Evolutionary conservation across 2,888 invertebrate species (phyloP), one percentile per base, ranked within the genome.

Genomic region (Neria commutata): DNA sequence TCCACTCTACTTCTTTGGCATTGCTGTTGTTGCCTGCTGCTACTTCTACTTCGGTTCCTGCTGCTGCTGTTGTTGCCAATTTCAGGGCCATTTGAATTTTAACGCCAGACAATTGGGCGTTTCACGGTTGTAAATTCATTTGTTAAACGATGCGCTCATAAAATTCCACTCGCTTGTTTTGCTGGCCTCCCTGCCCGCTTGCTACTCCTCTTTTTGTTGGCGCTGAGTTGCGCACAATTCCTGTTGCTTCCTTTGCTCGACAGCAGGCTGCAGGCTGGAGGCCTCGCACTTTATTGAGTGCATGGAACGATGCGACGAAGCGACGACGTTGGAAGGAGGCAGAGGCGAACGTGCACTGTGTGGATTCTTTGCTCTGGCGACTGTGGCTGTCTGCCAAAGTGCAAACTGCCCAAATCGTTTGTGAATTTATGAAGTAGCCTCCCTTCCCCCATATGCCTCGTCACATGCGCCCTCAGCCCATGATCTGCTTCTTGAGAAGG

Each of bases 91-190:
- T 78, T 78, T 77, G 76, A 72, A 76, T 76, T 79, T 77, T 79
- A 80, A 80, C 80, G 80, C 80, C 80, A 80, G 80, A 80, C 81
- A 77, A 74, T 80, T 80, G 80, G 80, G 80, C 80, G 80, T 80
- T 81, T 74, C 80, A 74, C 73, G 75, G 80, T 79, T 81, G 81
- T 81, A 81, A 81, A 81, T 81, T 81, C 81, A 81, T 81, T 81
- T 81, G 79, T 78, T 81, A 81, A 81, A 81, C 76, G 81, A 80
- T 77, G 77, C 72, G 75, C 78, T 79, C 81, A 79, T 81, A 81
- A 79, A 81, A 78, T 76, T 78, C 67, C 68, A 54, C 68, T 69
- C 67, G 62, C 63, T 58, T 65, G 46, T 37, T 19, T 42, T 42
- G n/a, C 42, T 42, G 17, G 19, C 60, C 61, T 24, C 37, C 6